Evolutionary conservation across 2,797 vertebrate genomes (phyloP).

Genomic region (Pipistrellus pygmaeus): DNA sequence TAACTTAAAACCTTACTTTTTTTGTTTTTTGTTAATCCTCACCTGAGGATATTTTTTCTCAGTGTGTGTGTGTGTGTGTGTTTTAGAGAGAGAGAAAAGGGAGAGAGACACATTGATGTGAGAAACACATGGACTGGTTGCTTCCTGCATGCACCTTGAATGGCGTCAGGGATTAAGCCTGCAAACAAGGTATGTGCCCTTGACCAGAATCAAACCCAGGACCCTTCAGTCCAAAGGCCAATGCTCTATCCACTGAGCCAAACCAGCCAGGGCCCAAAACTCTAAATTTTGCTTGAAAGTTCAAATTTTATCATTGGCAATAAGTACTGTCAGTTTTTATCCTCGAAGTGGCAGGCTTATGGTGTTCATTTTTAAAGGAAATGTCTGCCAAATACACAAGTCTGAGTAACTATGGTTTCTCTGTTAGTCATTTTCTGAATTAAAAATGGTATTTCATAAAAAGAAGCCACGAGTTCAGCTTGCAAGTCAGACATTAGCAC

Average conservation of each 20-base stretch:
- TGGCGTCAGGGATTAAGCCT: too few species aligned
- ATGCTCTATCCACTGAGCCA: too few species aligned
- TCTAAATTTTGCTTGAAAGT: background rate
- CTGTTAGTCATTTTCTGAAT: background rate
- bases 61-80: too few species aligned
- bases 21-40: too few species aligned
- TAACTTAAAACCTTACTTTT: background rate
- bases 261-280: background rate
- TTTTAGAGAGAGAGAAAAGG: too few species aligned
- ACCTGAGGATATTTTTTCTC: too few species aligned
- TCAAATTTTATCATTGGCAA: slow-evolving; percentile 7
- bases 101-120: too few species aligned
- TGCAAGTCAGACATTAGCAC: background rate
- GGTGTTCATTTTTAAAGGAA: background rate
- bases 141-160: too few species aligned
- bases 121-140: too few species aligned
- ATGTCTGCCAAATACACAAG: background rate
- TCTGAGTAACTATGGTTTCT: background rate
- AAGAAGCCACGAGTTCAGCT: background rate
- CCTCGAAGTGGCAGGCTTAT: background rate
- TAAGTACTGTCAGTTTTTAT: slow-evolving; percentile 1
- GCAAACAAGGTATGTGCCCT: too few species aligned
- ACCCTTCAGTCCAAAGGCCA: too few species aligned
- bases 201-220: too few species aligned
- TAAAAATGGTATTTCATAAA: background rate